A percentile compares a stretch with the other conserved stretches of the same genome.
Evolutionary conservation across 2,888 invertebrate genomes (phyloP).

Genomic region (Leucozona laternaria): DNA sequence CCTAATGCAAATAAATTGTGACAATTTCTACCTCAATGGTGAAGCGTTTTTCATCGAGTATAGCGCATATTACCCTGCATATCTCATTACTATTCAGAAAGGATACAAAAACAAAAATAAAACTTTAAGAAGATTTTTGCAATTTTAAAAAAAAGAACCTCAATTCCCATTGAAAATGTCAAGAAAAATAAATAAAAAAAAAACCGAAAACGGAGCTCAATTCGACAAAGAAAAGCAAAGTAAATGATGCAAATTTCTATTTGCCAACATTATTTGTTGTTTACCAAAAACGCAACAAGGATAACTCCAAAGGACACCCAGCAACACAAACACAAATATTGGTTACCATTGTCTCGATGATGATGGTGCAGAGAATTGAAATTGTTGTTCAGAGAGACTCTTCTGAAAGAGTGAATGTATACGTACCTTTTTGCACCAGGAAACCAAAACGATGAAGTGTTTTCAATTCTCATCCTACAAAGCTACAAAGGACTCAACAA

Average conservation of each 20-base stretch:
- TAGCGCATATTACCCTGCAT: conserved; percentile 11
- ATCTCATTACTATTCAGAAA: conserved; percentile 48
- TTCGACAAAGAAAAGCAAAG: conserved; percentile 39
- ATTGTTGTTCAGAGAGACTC: conserved; percentile 6
- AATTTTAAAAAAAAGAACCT: not conserved
- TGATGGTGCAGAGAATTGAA: conserved; percentile 31
- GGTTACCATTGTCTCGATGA: conserved; percentile 40
- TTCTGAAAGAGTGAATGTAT: not conserved
- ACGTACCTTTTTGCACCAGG: conserved; percentile 12
- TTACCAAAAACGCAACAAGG: conserved; percentile 62
- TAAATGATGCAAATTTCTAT: conserved; percentile 66
- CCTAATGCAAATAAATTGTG: conserved; percentile 52
- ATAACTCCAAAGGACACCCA: conserved; percentile 58
- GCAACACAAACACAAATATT: conserved; percentile 59
- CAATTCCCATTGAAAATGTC: not conserved
- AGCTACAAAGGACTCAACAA: conserved; percentile 47
- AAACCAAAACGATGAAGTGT: conserved; percentile 34
- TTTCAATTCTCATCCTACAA: conserved; percentile 35
- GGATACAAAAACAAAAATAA: conserved; percentile 1
- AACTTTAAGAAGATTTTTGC: conserved; percentile 17
- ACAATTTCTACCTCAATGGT: conserved; percentile 38
- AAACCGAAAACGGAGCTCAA: not conserved
- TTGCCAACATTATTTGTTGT: conserved; percentile 64
- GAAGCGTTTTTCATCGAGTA: conserved; percentile 2
- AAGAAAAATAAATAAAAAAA: conserved; percentile 6